phyloP scores from a whole-genome alignment of 2,888 invertebrate species.

The Tipula vernalis region DNA sequence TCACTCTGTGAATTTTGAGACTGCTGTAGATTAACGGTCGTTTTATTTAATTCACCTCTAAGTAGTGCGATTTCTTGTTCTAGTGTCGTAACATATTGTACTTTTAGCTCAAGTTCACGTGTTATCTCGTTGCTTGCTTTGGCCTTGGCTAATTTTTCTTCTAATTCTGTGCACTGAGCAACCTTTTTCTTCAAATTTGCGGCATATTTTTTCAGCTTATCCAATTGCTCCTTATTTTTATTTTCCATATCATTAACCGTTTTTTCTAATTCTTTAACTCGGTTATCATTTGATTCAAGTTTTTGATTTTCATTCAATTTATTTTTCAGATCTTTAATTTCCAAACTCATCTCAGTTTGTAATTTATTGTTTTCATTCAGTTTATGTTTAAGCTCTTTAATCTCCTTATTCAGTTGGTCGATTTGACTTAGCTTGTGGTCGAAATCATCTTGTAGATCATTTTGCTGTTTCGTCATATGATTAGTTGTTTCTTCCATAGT shows the following conservation, averaged over 20 bases:
- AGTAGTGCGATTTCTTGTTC: neutral
- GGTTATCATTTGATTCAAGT: constrained; percentile 19
- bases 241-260: constrained; percentile 38
- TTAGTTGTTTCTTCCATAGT: constrained; percentile 42
- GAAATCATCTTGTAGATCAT: constrained; percentile 33
- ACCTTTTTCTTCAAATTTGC: constrained; percentile 63
- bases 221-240: constrained; percentile 55
- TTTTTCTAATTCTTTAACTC: constrained; percentile 33
- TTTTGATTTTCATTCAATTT: constrained; percentile 14
- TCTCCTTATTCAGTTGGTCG: constrained; percentile 34
- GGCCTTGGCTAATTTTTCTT: constrained; percentile 36
- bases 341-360: constrained; percentile 32
- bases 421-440: constrained; percentile 37
- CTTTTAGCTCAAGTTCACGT: neutral
- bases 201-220: constrained; percentile 68
- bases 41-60: neutral
- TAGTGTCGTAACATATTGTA: neutral
- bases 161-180: constrained; percentile 49
- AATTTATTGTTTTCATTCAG: constrained; percentile 25
- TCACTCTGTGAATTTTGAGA: neutral
- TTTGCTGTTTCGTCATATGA: constrained; percentile 21
- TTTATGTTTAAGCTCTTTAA: constrained; percentile 19
- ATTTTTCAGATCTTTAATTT: constrained; percentile 20
- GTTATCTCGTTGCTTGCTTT: neutral
- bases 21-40: neutral